phyloP scores from a whole-genome alignment of 2,113 vertebrate genomes.

The Panthera leo region DNA sequence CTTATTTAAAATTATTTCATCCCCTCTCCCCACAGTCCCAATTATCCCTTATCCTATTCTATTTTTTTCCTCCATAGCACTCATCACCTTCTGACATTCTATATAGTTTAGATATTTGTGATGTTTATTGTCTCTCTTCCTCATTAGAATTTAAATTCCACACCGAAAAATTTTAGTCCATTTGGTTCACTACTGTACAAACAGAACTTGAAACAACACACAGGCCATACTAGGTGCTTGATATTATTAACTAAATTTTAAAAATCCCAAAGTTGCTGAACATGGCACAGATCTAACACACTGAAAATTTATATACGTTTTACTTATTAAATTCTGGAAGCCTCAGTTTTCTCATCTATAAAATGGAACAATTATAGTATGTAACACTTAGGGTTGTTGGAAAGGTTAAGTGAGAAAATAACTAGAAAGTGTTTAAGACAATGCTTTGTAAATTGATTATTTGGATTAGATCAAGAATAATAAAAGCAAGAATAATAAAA shows the following conservation, averaged over 20 bases:
- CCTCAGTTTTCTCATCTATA: slow-evolving; percentile 3
- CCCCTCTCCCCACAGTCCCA: background rate
- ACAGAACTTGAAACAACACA: background rate
- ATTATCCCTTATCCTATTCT: background rate
- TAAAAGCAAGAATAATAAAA: slow-evolving; percentile 8
- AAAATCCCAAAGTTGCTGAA: background rate
- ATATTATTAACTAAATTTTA: background rate
- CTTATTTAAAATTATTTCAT: background rate
- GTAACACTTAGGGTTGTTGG: background rate
- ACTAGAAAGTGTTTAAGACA: background rate
- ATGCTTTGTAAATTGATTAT: background rate
- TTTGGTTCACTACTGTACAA: background rate
- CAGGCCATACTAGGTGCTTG: background rate
- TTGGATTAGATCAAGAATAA: background rate
- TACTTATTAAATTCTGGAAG: background rate
- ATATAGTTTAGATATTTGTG: background rate
- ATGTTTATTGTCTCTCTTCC: background rate
- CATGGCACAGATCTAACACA: background rate
- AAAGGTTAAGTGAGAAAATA: slow-evolving; percentile 21
- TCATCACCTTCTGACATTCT: background rate
- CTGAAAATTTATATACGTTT: background rate
- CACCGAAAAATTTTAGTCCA: background rate
- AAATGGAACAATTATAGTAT: background rate
- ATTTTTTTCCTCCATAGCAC: background rate
- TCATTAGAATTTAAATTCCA: background rate